Evolutionary conservation across 2,888 invertebrate genomes (phyloP).

Genomic region (Elmis aenea): DNA sequence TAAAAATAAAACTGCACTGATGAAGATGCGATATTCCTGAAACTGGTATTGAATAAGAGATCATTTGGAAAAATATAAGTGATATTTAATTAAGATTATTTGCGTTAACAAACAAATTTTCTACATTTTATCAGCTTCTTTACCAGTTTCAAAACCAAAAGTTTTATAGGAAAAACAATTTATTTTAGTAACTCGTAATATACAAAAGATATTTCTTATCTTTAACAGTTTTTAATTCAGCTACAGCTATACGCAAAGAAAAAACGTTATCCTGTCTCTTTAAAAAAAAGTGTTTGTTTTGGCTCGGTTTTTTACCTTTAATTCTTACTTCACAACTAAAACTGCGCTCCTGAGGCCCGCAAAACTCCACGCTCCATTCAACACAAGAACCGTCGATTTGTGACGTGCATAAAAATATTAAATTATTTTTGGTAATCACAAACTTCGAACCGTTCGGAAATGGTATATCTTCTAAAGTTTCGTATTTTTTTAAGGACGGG

Average conservation of each 20-base stretch:
- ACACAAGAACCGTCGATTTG: constrained; percentile 8
- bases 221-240: constrained; percentile 10
- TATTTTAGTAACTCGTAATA: neutral
- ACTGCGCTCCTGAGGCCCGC: constrained; percentile 14
- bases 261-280: constrained; percentile 12
- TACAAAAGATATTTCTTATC: too few species aligned
- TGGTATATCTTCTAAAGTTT: constrained; percentile 9
- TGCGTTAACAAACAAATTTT: too few species aligned
- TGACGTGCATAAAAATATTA: constrained; percentile 16
- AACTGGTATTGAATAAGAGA: too few species aligned
- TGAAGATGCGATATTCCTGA: too few species aligned
- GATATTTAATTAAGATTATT: too few species aligned
- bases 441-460: constrained; percentile 16
- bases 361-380: constrained; percentile 17
- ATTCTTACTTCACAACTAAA: constrained; percentile 17
- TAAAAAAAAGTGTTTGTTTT: constrained; percentile 11
- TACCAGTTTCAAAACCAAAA: too few species aligned
- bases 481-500: constrained; percentile 14
- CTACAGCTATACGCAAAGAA: constrained; percentile 7
- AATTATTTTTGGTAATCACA: constrained; percentile 11
- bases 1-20: too few species aligned
- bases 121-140: too few species aligned
- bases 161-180: neutral
- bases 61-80: too few species aligned
- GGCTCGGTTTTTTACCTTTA: constrained; percentile 10